Evolutionary conservation across 2,113 vertebrate species (phyloP).

Genomic region (Macquaria australasica): DNA sequence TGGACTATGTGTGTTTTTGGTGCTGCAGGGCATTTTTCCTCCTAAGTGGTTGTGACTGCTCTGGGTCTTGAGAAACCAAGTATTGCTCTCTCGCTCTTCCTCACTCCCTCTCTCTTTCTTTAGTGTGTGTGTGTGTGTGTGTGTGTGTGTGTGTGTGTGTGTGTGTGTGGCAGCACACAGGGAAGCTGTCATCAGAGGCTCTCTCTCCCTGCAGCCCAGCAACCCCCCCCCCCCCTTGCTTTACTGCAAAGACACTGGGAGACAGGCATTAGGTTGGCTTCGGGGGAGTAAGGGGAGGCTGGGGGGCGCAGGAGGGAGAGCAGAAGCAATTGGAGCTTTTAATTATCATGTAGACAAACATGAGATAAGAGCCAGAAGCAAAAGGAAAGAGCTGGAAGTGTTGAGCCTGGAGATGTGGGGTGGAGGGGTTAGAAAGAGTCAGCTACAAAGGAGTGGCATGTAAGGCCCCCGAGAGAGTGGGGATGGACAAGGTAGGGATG

Average conservation of each 20-base stretch:
- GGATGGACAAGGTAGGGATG: slow-evolving; percentile 38
- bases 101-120: not conserved
- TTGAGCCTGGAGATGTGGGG: slow-evolving; percentile 34
- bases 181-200: slow-evolving; percentile 69
- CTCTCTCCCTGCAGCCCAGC: slow-evolving; percentile 57
- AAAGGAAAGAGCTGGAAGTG: slow-evolving; percentile 37
- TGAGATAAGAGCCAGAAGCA: slow-evolving; percentile 57
- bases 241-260: slow-evolving; percentile 56
- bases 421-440: slow-evolving; percentile 37
- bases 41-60: slow-evolving; percentile 82
- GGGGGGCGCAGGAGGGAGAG: not conserved
- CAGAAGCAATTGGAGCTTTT: slow-evolving; percentile 48
- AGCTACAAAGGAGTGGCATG: slow-evolving; percentile 16
- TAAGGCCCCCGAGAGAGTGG: slow-evolving; percentile 16
- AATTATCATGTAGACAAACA: slow-evolving; percentile 61
- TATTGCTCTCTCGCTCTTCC: slow-evolving; percentile 30
- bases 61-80: slow-evolving; percentile 72
- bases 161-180: slow-evolving; percentile 59
- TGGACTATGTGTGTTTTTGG: slow-evolving; percentile 78
- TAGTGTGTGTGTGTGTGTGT: slow-evolving; percentile 45
- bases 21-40: slow-evolving; percentile 80
- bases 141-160: slow-evolving; percentile 37
- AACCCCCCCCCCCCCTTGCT: slow-evolving; percentile 34
- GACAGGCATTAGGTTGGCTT: slow-evolving; percentile 29
- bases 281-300: not conserved